phyloP scores from a whole-genome alignment of 30 jellyfish, hydroid and myxozoan species.

The Pelagia noctiluca region DNA sequence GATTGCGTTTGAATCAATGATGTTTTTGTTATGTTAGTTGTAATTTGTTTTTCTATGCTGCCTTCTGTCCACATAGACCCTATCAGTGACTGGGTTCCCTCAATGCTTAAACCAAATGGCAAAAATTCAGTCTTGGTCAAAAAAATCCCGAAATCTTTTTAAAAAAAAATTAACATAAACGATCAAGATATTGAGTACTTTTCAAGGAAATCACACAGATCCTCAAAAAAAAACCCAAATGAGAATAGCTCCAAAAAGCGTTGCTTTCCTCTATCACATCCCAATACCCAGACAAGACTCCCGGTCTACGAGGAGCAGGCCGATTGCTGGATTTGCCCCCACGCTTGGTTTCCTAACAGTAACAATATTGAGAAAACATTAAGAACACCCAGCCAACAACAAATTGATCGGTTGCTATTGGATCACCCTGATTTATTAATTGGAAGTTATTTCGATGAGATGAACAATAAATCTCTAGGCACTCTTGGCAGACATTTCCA shows the following conservation, averaged over 20 bases:
- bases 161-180: slow-evolving; percentile 7
- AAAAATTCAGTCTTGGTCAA: no score
- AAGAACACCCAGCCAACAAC: slow-evolving; percentile 35
- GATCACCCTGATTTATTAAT: slow-evolving; percentile 51
- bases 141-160: no score
- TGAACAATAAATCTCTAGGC: not conserved
- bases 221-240: no score
- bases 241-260: not conserved
- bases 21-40: no score
- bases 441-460: slow-evolving; percentile 17
- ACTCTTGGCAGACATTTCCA: slow-evolving; percentile 45
- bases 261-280: slow-evolving; percentile 30
- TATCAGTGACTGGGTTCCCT: no score
- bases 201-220: no score
- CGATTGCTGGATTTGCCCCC: slow-evolving; percentile 49
- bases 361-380: slow-evolving; percentile 13
- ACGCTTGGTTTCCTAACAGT: not conserved
- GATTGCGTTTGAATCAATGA: no score
- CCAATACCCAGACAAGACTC: slow-evolving; percentile 6
- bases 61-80: no score
- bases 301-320: slow-evolving; percentile 26
- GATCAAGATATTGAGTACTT: slow-evolving; percentile 6
- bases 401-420: slow-evolving; percentile 14
- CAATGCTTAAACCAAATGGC: no score
- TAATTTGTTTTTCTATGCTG: no score